Evolutionary conservation across 35 echinoderm and acorn worm species (phyloP).

Genomic region (Ptychodera flava): DNA sequence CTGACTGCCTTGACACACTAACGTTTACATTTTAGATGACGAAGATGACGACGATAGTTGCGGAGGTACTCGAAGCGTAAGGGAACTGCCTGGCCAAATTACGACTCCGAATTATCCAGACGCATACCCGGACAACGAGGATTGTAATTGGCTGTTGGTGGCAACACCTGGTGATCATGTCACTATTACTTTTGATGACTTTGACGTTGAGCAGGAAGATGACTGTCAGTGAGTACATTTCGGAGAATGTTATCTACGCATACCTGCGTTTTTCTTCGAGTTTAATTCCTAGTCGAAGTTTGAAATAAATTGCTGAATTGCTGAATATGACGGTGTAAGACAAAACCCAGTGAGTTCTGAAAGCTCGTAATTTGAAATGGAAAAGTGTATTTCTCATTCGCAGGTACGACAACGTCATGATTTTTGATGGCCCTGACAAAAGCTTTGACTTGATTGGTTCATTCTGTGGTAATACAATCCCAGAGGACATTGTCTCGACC

Average conservation of each 20-base stretch:
- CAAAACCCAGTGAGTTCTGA: neutral
- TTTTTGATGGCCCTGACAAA: slow-evolving; percentile 12
- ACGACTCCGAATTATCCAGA: slow-evolving; percentile 6
- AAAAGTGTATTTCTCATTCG: neutral
- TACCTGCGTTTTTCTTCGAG: no score
- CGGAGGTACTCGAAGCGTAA: neutral
- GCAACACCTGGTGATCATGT: slow-evolving; percentile 1
- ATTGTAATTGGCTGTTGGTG: slow-evolving; percentile 11
- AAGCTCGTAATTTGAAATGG: neutral
- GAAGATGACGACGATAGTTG: neutral
- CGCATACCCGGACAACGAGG: neutral
- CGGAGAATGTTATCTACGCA: no score
- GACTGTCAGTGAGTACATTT: slow-evolving; percentile 9
- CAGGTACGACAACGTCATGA: neutral
- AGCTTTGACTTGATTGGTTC: neutral
- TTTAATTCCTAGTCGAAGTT: neutral
- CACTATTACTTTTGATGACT: slow-evolving; percentile 4
- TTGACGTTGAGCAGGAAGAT: slow-evolving; percentile 3
- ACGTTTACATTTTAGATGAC: no score
- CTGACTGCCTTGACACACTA: no score
- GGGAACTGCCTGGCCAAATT: neutral
- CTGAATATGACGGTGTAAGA: neutral
- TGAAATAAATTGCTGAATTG: neutral
- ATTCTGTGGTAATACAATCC: neutral
- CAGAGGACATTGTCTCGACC: neutral